phyloP scores from a whole-genome alignment of 2,113 vertebrate species.

The Anoplopoma fimbria region DNA sequence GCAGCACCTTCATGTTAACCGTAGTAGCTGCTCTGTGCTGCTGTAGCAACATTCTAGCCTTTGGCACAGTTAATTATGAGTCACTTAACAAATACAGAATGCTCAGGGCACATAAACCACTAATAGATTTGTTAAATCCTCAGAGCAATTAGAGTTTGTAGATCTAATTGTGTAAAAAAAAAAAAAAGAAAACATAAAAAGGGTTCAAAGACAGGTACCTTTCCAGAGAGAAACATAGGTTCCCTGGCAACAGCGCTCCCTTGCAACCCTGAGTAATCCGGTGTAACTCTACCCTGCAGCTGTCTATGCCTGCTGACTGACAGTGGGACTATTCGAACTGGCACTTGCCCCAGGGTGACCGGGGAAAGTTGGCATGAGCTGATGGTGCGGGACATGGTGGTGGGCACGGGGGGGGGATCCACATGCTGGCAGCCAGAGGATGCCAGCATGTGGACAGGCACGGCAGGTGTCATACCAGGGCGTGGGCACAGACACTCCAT shows the following conservation, averaged over 20 bases:
- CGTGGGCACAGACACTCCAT: not conserved
- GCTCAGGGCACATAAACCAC: slow-evolving; percentile 3
- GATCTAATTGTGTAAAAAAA: slow-evolving; percentile 1
- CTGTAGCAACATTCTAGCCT: slow-evolving; percentile 24
- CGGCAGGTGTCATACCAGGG: not conserved
- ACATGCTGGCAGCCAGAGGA: no score
- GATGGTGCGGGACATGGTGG: slow-evolving; percentile 64
- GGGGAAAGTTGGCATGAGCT: slow-evolving; percentile 73
- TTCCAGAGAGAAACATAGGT: slow-evolving; percentile 39
- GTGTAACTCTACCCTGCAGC: slow-evolving; percentile 77
- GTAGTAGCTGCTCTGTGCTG: slow-evolving; percentile 15
- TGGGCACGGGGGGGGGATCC: slow-evolving; percentile 58
- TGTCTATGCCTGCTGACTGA: slow-evolving; percentile 76
- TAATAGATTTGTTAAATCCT: slow-evolving; percentile 1
- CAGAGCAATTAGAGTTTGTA: not conserved
- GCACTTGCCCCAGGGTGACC: slow-evolving; percentile 69
- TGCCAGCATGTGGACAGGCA: slow-evolving; percentile 39
- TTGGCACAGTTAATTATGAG: slow-evolving; percentile 8
- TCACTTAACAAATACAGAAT: slow-evolving; percentile 5
- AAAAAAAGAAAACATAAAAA: not conserved
- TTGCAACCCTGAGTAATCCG: slow-evolving; percentile 42
- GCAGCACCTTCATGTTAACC: slow-evolving; percentile 43
- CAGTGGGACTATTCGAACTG: slow-evolving; percentile 64
- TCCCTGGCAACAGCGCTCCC: slow-evolving; percentile 60
- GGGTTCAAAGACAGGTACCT: not conserved